These are phyloP conservation scores for Lasioglossum leucozonium DNA, from an alignment of 2,888 invertebrate genomes.

Conservation along the genomic window DNA sequence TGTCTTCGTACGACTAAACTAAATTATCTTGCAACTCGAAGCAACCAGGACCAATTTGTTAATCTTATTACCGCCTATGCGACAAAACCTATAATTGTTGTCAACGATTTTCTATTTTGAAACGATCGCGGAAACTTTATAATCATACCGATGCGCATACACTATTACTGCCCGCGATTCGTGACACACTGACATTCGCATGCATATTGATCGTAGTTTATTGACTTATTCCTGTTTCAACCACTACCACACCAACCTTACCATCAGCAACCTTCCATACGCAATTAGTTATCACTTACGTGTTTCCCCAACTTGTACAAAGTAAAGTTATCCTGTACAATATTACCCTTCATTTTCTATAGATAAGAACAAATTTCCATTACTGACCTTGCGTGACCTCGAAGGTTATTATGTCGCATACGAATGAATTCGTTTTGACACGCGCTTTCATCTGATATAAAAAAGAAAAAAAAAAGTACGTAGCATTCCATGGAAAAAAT, in stretches of 20 bases:
- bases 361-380: too few species aligned
- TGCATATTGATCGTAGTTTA: constrained; percentile 72
- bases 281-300: not conserved
- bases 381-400: too few species aligned
- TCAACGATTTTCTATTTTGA: not conserved
- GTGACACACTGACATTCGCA: constrained; percentile 75
- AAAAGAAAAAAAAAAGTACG: too few species aligned
- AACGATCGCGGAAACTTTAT: not conserved
- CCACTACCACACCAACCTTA: constrained; percentile 23
- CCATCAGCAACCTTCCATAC: not conserved
- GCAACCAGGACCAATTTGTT: not conserved
- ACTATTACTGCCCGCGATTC: constrained; percentile 63
- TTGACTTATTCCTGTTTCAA: constrained; percentile 57
- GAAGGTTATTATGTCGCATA: too few species aligned
- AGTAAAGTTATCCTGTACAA: not conserved
- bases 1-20: not conserved
- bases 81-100: not conserved
- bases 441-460: too few species aligned
- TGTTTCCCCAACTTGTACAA: not conserved
- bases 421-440: too few species aligned
- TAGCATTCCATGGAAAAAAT: too few species aligned
- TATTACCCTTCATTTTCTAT: not conserved
- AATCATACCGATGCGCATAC: constrained; percentile 27
- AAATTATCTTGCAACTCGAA: not conserved
- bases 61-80: not conserved